A percentile compares a stretch with the other conserved stretches of the same genome.
Evolutionary conservation across 2,113 vertebrate genomes (phyloP).

Genomic region (Crotophaga sulcirostris): DNA sequence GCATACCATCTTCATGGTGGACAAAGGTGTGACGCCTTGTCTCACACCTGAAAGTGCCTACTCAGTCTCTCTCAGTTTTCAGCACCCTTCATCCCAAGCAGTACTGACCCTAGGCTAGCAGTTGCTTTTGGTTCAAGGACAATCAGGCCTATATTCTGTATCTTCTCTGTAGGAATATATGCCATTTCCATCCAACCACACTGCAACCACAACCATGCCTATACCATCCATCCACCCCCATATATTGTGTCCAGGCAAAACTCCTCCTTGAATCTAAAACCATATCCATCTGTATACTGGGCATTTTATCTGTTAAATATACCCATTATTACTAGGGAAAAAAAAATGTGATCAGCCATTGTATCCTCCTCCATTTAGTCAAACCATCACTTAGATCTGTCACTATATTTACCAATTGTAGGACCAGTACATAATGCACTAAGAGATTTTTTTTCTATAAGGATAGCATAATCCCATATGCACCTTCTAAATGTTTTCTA

Average conservation of each 20-base stretch:
- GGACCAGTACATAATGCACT: neutral
- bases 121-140: neutral
- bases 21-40: neutral
- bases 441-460: neutral
- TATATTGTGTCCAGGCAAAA: neutral
- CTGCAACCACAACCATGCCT: neutral
- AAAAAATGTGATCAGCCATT: neutral
- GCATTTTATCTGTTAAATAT: neutral
- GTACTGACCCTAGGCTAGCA: neutral
- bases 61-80: neutral
- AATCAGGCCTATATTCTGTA: neutral
- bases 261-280: neutral
- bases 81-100: neutral
- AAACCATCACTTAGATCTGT: neutral
- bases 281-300: neutral
- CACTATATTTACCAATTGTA: neutral
- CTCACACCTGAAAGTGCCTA: neutral
- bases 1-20: neutral
- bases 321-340: neutral
- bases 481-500: neutral
- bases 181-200: neutral
- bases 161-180: neutral
- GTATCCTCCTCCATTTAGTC: neutral
- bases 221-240: neutral
- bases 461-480: neutral